A percentile compares a stretch with the other conserved stretches of the same genome.
Conservation (phyloP, 2,797 vertebrate genomes). For the Odontamblyopus rebecca region DNA sequence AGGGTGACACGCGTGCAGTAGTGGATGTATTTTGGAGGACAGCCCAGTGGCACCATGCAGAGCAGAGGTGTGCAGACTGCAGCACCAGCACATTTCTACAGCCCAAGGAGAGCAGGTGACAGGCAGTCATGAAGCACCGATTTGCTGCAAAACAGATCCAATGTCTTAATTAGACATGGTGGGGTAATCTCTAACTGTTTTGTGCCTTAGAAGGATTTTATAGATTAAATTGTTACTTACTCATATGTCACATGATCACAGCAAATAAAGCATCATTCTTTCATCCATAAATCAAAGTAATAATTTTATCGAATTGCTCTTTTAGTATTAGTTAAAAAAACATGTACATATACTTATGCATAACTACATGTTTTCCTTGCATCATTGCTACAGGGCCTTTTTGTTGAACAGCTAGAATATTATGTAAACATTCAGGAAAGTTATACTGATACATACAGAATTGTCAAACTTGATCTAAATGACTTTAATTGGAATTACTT, state of each 20-base stretch:
- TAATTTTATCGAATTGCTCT: neutral
- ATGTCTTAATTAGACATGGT: constrained; percentile 1
- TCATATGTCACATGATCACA: neutral
- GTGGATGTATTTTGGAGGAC: constrained; percentile 50
- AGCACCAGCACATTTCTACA: constrained; percentile 36
- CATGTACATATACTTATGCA: no score
- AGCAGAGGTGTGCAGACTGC: constrained; percentile 29
- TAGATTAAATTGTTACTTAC: neutral
- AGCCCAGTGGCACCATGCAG: constrained; percentile 21
- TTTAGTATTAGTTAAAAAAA: neutral
- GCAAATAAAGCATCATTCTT: neutral
- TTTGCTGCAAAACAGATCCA: constrained; percentile 20
- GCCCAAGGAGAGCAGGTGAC: constrained; percentile 34
- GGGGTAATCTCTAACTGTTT: neutral
- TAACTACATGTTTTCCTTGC: no score
- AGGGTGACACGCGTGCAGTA: constrained; percentile 37
- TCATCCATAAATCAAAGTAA: neutral
- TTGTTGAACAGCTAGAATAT: neutral
- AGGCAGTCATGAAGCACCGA: constrained; percentile 36
- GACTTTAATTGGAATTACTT: no score
- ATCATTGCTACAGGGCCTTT: neutral
- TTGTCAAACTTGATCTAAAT: neutral
- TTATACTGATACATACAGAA: neutral
- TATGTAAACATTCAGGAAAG: neutral
- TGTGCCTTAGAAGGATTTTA: neutral